Base-by-base conservation (phyloP, 1,140 invertebrate genomes). In the Bombus huntii region DNA sequence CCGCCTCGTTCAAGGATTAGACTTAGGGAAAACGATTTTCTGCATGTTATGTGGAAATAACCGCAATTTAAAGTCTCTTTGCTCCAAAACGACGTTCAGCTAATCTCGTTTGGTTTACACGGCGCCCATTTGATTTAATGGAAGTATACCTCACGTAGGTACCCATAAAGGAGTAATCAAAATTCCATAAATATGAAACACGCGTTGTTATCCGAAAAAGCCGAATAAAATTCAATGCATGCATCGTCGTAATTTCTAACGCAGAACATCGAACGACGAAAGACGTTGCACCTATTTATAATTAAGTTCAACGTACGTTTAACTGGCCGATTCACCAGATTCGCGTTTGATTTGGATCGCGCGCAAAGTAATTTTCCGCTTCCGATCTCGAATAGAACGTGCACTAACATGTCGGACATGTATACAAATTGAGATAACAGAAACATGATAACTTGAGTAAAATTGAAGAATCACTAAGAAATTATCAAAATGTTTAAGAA, bases 221-320 rank as follows among this genome's bases (percentile, higher is more conserved):
- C 13, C 15, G 6, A n/a, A 62, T 62, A n/a, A 12, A n/a, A 12
- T 62, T 62, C 59, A n/a, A 5, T 10, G 59, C 59, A 12, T n/a
- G 28, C 28, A 12, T 9, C 28, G 28, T 62, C 59, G 59, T 31
- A 31, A 66, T 66, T 34, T 66, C 65, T 34, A 22, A 9, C 66
- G 66, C 34, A 18, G 31, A 76, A 59, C 25, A 28, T 47, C 9
- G 9, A 73, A 28, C 31, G 39, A 53, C 37, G 28, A 68, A 28
- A 53, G 31, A 39, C 18, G 39, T 37, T n/a, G 10, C 8, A 22
- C 15, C 73, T 81, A 74, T 81, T 53, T 68, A 81, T 81, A 85
- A 85, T 25, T 31, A 28, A 31, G 83, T 85, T 81, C 70, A 57
- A 47, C 22, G 53, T 18, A 68, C 59, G 70, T 34, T 42, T 15